Conservation (phyloP, 2,888 invertebrate species). For the Crioceris asparagi region DNA sequence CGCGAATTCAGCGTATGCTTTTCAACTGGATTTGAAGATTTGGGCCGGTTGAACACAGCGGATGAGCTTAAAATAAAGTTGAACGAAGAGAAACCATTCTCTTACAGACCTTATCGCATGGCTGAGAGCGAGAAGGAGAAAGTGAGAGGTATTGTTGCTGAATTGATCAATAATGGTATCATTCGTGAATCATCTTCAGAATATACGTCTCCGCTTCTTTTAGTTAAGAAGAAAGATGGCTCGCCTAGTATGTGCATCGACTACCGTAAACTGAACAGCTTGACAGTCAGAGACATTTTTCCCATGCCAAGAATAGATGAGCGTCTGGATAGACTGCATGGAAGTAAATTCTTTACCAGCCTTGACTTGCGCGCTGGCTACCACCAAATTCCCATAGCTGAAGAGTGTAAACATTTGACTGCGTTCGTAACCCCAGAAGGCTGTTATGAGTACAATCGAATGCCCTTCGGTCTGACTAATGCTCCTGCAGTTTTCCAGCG, state of each 20-base stretch:
- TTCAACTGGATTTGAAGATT: conserved; percentile 6
- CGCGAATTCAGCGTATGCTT: conserved; percentile 12
- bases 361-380: conserved; percentile 17
- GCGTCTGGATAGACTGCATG: conserved; percentile 13
- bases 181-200: conserved; percentile 9
- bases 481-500: too few species aligned
- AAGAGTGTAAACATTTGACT: conserved; percentile 13
- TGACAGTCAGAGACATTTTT: background rate
- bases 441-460: conserved; percentile 14
- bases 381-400: conserved; percentile 14
- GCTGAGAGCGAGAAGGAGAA: conserved; percentile 7
- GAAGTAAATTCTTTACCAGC: conserved; percentile 15
- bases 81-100: conserved; percentile 11
- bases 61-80: background rate
- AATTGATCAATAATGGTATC: conserved; percentile 7
- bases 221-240: conserved; percentile 18
- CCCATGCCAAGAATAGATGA: conserved; percentile 10
- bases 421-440: conserved; percentile 16
- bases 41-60: background rate
- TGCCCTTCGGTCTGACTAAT: conserved; percentile 18
- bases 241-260: background rate
- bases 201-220: conserved; percentile 10
- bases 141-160: conserved; percentile 8
- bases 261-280: background rate
- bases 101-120: conserved; percentile 20